Evolutionary conservation across 2,888 invertebrate genomes (phyloP), one percentile per base, ranked within the genome.

Genomic region (Sthenelais limicola): DNA sequence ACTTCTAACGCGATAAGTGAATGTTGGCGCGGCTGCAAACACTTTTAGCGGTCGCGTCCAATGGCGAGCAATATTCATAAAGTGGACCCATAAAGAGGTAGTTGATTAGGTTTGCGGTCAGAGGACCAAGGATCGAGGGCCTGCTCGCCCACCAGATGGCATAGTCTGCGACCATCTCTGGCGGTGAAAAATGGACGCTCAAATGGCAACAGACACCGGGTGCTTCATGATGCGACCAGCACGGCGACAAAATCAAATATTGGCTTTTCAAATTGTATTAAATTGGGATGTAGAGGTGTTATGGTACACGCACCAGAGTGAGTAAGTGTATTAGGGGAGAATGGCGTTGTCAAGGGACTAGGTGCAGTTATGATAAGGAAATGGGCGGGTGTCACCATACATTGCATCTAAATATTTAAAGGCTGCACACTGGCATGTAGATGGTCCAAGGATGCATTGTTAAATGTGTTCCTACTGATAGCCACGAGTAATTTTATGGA

Each of bases 21-120:
- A 62, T 62, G 62, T 62, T 43, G 62, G 62, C 62, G 62, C 24
- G 35, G 21, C 21, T 43, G 38, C 62, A 62, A 62, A 62, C 62
- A 62, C 62, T 62, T 38, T 62, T 62, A 62, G 62, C 62, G 56
- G 56, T 56, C 56, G 56, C 56, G 30, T 56, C 62, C 62, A 38
- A 38, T 62, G 62, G 62, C 38, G 21, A 43, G 62, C 62, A 62
- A 62, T 62, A 62, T 62, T 62, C 62, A 62, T 62, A 62, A 62
- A 62, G 62, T 38, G 18, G 26, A 38, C 35, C 62, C 62, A 62
- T 62, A 24, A 56, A 38, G n/a, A 52, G 62, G 62, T 3, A 21
- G 28, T 52, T 52, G 52, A 52, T 52, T 52, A 52, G 52, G 52
- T 52, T 52, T 52, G 52, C 52, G 3, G 52, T 21, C 26, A 21